Percentiles rank a stretch among this genome's conserved stretches.
Evolutionary conservation across 2,113 vertebrate genomes (phyloP).

Genomic region (Neogobius melanostomus): DNA sequence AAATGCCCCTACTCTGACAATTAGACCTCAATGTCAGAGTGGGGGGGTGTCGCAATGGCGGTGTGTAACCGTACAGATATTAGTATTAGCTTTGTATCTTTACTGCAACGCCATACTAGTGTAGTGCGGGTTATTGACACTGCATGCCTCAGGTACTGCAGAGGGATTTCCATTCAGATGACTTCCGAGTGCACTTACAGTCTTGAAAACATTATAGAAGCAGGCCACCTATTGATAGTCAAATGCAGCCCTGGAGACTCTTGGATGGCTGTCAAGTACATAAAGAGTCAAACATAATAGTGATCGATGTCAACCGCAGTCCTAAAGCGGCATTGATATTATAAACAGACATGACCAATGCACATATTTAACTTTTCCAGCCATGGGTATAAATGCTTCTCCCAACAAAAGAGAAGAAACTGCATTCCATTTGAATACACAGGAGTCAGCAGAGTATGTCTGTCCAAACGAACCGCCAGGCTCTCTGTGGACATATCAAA

Average conservation of each 20-base stretch:
- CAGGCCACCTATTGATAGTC: neutral
- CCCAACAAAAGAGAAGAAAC: neutral
- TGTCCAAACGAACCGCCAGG: slow-evolving; percentile 6
- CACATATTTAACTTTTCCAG: neutral
- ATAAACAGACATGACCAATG: neutral
- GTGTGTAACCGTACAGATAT: too few species aligned
- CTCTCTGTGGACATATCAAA: slow-evolving; percentile 24
- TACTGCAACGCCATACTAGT: too few species aligned
- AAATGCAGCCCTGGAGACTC: neutral
- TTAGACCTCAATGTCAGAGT: too few species aligned
- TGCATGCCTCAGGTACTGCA: too few species aligned
- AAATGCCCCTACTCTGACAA: too few species aligned
- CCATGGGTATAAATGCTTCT: neutral
- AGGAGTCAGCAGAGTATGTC: neutral
- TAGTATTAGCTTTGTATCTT: too few species aligned
- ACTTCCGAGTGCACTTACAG: neutral
- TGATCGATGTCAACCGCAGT: neutral
- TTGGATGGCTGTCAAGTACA: neutral
- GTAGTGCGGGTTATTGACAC: too few species aligned
- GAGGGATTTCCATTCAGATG: too few species aligned
- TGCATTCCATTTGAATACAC: neutral
- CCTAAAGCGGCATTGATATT: neutral
- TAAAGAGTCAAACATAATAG: neutral
- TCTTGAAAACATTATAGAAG: neutral
- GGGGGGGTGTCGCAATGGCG: too few species aligned